A percentile compares a stretch with the other conserved stretches of the same genome.
These are phyloP conservation scores for Anableps anableps DNA, from an alignment of 2,797 vertebrate genomes.

Conservation along the genomic window DNA sequence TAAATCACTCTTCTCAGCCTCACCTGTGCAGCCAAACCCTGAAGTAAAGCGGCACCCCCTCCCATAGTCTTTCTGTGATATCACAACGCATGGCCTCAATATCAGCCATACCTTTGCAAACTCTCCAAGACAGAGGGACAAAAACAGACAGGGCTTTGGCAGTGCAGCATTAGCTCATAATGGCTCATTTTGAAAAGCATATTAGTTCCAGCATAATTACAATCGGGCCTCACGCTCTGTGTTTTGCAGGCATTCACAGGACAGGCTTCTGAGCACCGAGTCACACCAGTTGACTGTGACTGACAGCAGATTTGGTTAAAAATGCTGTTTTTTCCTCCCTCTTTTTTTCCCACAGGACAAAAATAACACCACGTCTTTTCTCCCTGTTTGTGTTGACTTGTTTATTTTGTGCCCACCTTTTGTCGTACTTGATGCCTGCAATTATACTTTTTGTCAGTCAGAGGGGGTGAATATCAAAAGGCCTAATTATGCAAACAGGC, in stretches of 20 bases:
- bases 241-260: conserved; percentile 83
- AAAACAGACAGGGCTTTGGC: conserved; percentile 84
- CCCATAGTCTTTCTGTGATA: conserved; percentile 64
- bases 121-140: conserved; percentile 82
- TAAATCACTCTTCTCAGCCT: conserved; percentile 55
- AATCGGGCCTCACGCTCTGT: conserved; percentile 83
- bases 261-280: conserved; percentile 81
- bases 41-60: conserved; percentile 52
- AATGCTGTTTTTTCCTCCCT: conserved; percentile 70
- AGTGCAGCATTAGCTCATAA: conserved; percentile 87
- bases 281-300: conserved; percentile 86
- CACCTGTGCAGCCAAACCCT: conserved; percentile 69
- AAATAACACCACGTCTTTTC: conserved; percentile 81
- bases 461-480: conserved; percentile 79
- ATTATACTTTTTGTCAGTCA: conserved; percentile 86
- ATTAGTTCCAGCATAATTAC: conserved; percentile 90
- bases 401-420: conserved; percentile 85
- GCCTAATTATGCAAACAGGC: conserved; percentile 82
- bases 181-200: conserved; percentile 88
- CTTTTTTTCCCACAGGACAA: conserved; percentile 80
- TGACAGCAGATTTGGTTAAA: conserved; percentile 83
- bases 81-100: conserved; percentile 82
- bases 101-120: conserved; percentile 83
- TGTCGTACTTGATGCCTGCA: conserved; percentile 81
- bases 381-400: conserved; percentile 82